Percentiles rank a stretch among this genome's conserved stretches.
Evolutionary conservation across 2,113 vertebrate species (phyloP).

Genomic region (Colistium nudipinnis): DNA sequence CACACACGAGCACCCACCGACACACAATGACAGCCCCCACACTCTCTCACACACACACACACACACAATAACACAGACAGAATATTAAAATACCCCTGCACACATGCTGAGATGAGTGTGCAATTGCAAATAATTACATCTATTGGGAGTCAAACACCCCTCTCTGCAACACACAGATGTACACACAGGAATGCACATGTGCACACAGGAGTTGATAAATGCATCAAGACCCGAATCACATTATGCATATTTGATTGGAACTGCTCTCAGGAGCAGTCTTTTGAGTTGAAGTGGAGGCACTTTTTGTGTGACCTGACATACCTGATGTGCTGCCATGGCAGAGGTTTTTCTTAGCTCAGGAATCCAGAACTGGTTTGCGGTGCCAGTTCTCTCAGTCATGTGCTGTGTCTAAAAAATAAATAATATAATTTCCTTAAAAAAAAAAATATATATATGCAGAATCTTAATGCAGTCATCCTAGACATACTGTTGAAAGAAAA

Average conservation of each 20-base stretch:
- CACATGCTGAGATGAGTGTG: conserved; percentile 59
- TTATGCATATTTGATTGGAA: conserved; percentile 47
- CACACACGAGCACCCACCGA: neutral
- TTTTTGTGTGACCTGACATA: conserved; percentile 39
- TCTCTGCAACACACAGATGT: conserved; percentile 26
- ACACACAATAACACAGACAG: conserved; percentile 43
- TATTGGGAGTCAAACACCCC: conserved; percentile 59
- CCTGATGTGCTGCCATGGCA: conserved; percentile 49
- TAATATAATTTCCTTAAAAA: conserved; percentile 28
- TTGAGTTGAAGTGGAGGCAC: conserved; percentile 4
- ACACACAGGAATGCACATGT: conserved; percentile 45
- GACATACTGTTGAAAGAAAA: neutral
- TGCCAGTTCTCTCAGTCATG: conserved; percentile 38
- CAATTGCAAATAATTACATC: conserved; percentile 73
- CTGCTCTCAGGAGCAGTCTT: conserved; percentile 17
- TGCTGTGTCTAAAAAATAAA: neutral
- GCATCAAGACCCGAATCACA: conserved; percentile 27
- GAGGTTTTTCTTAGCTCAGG: conserved; percentile 34
- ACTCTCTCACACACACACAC: conserved; percentile 7
- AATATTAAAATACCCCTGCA: conserved; percentile 68
- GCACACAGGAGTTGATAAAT: conserved; percentile 54
- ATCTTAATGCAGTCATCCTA: conserved; percentile 40
- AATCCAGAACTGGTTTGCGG: conserved; percentile 7
- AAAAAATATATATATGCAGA: conserved; percentile 4
- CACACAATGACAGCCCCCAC: too few species aligned